Evolutionary conservation across 2,113 vertebrate species (phyloP), one percentile per base, ranked within the genome.

Genomic region (Esox niger): DNA sequence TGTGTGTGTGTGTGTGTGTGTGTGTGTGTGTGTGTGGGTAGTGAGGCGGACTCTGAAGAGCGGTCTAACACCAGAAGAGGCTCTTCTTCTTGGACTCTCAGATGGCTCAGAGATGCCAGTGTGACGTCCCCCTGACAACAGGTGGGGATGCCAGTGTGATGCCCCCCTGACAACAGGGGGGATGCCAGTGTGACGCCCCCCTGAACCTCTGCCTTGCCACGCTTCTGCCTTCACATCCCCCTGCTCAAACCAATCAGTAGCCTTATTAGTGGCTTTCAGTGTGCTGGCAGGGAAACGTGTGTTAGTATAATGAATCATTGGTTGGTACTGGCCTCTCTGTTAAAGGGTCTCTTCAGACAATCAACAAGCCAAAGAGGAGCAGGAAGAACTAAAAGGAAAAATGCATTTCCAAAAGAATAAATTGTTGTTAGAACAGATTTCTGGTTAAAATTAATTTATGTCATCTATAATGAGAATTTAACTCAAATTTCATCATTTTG

Each of bases 61-160:
- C 0, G 95, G 95, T 70, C 86, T 97, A 79, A 96, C 95, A 32
- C 92, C 94, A 31, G 96, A 98, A 80, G 96, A 98, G 88, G 94
- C 95, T 62, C 91, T 94, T 66, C 95, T 95, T 70, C 89, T 97
- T 76, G 95, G 95, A 73, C 88, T 98, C 69, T 87, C 92, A 2
- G 93, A 95, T 81, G 92, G 90, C 63, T 91, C 93, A 0, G 95
- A 97, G 57, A 78, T 93, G 87, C 87, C 91, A 47, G 89, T 93
- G 84, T 94, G 88, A 94, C 46, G 1, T 46, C 27, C 20, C 2
- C 21, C 1, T 29, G 1, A 27, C 38, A 21, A 31, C 17, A 25
- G 29, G n/a, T n/a, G n/a, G 30, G 26, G 35, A 11, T 6, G 87
- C 87, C 91, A 47, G 89, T 93, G 84, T 94, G 88, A 94, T 38